These are phyloP conservation scores for Schizaphis graminum DNA, from an alignment of 2,888 invertebrate species.

Conservation along the genomic window DNA sequence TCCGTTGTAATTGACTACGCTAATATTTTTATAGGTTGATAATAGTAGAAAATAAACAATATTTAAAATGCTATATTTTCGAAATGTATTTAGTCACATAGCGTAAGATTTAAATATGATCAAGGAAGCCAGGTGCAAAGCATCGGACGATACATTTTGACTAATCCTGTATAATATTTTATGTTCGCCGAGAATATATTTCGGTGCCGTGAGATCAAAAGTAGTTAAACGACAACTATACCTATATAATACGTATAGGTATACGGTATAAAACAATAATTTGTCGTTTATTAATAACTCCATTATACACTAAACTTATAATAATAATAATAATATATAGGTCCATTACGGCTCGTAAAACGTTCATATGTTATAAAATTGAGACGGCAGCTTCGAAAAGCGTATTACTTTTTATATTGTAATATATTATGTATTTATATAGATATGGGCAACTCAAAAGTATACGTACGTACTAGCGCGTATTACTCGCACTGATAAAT, in stretches of 20 bases:
- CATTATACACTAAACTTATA: slow-evolving; percentile 37
- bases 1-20: too few relatives aligned
- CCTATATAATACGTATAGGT: not conserved
- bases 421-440: not conserved
- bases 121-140: too few relatives aligned
- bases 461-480: not conserved
- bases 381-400: not conserved
- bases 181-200: not conserved
- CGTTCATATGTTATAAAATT: slow-evolving; percentile 26
- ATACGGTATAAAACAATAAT: slow-evolving; percentile 2
- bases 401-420: not conserved
- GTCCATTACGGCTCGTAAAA: slow-evolving; percentile 20
- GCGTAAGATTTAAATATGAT: too few relatives aligned
- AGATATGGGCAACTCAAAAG: not conserved
- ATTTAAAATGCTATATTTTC: too few relatives aligned
- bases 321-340: not conserved
- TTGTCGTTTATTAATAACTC: not conserved
- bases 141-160: too few relatives aligned
- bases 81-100: too few relatives aligned
- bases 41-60: too few relatives aligned
- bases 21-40: too few relatives aligned
- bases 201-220: not conserved
- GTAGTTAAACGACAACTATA: not conserved
- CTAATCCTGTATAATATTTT: not conserved
- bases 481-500: slow-evolving; percentile 14